Evolutionary conservation across 2,113 vertebrate genomes (phyloP), one percentile per base, ranked within the genome.

Genomic region (Rostratula benghalensis): DNA sequence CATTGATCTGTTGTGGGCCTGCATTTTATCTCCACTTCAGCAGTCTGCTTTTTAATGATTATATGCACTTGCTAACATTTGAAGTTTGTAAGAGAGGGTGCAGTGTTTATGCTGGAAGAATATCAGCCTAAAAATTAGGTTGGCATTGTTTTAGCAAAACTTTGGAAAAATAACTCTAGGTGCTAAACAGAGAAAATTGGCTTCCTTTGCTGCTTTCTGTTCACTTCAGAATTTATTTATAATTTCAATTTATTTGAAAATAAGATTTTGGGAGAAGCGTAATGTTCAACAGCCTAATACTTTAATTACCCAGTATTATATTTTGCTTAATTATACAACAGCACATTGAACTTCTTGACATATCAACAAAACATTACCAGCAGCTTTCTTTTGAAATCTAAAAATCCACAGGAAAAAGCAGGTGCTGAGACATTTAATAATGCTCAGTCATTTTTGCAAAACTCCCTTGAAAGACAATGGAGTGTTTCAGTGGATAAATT

Each of bases 291-390:
- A 92, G 39, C 50, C 30, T 68, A 89, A 69, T 87, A 63, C 77
- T 91, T 89, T 91, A 83, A 94, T 85, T 90, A 90, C 27, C 17
- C 30, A 50, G 2, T 81, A 41, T 81, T 83, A 77, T 56, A 60
- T 87, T 83, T 91, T 83, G 31, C 90, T 92, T 93, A 75, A 81
- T 87, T 90, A 22, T 51, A 63, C 63, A 92, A n/a, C 39, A 85
- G 61, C 43, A 27, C 80, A 18, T 27, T 46, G 54, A 86, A 87
- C 35, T 81, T 59, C 65, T 90, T 88, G 82, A 86, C 71, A 48
- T 65, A 51, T n/a, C 48, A 89, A 59, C 73, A 89, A 87, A 92
- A 63, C 30, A 91, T 82, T 91, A 39, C 30, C 53, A 63, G 57
- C 69, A 89, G 43, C 77, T 76, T 87, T 27, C 39, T 82, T 94